Evolutionary conservation across 2,888 invertebrate genomes (phyloP), one percentile per base, ranked within the genome.

Genomic region (Ypsolopha sequella): DNA sequence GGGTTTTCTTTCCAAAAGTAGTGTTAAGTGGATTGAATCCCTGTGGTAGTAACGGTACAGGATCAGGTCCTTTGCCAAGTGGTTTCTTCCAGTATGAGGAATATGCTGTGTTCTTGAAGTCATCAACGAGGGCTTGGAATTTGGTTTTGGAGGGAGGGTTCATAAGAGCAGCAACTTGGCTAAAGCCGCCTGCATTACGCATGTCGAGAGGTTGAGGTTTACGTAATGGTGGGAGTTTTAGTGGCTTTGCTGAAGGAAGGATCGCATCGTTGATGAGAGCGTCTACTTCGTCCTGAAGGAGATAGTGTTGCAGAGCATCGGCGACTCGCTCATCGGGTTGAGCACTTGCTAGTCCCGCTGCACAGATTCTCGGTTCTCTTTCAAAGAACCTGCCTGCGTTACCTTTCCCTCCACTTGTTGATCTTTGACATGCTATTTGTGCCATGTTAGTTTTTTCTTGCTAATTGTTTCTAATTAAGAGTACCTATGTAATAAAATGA

Each of bases 251-350:
- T 2, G 64, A 54, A n/a, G 82, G 80, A 2, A 72, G 55, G 3
- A 82, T 66, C 6, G 78, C 70, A 50, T 86, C 84, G 54, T 71
- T 60, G 4, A 81, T 56, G 10, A 86, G 65, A 35, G 80, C 68
- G 56, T 82, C 82, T 0, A 63, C 76, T 61, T 80, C 73, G 49
- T 86, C 82, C 56, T 81, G 73, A 14, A 84, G 58, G 2, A 77
- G 57, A 51, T 80, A 84, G 56, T 78, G 75, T 53, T 79, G 58
- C 43, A 85, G 55, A 0, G 64, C 62, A 52, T 74, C 75, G 2
- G 56, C 53, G 1, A 76, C 68, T 11, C 50, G 54, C 0, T 73
- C 67, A 51, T 71, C 65, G 1, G 74, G 65, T 51, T 84, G 80
- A 36, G 70, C 68, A 34, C 74, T 67, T 0, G 80, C 73, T 43